These are phyloP conservation scores for Drosophila suzukii DNA, from an alignment of 1,140 invertebrate genomes.

Conservation along the genomic window DNA sequence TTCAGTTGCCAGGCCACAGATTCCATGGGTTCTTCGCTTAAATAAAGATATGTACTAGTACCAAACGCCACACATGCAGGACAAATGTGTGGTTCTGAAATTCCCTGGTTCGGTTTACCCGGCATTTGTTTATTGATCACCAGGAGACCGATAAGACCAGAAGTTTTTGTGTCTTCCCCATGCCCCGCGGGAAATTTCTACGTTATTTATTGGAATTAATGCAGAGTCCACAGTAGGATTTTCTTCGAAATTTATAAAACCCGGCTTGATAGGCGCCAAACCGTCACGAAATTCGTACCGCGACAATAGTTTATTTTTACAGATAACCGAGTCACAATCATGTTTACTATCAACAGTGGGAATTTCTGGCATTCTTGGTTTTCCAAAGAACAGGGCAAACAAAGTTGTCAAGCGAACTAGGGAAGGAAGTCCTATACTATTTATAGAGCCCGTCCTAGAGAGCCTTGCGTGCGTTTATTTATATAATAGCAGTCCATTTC, in stretches of 20 bases:
- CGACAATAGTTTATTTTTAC: conserved; percentile 4
- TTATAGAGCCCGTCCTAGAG: conserved; percentile 24
- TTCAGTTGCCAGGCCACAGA: conserved; percentile 37
- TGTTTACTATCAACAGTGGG: conserved; percentile 27
- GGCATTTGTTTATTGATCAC: conserved; percentile 9
- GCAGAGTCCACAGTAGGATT: conserved; percentile 11
- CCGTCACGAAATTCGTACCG: conserved; percentile 6
- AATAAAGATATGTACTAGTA: conserved; percentile 2
- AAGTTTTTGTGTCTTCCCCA: conserved; percentile 6
- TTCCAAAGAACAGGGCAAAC: conserved; percentile 6
- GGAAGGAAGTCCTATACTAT: conserved; percentile 11
- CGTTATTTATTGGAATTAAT: conserved; percentile 2
- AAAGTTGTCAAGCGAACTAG: conserved; percentile 10
- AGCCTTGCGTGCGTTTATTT: conserved; percentile 59
- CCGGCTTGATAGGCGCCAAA: conserved; percentile 7
- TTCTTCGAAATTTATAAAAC: conserved; percentile 1
- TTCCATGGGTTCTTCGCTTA: conserved; percentile 12
- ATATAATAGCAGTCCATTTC: conserved; percentile 43
- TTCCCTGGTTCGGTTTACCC: conserved; percentile 36
- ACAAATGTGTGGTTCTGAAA: conserved; percentile 56
- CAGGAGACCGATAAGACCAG: conserved; percentile 24
- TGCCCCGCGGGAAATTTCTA: conserved; percentile 7
- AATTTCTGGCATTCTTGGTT: conserved; percentile 33
- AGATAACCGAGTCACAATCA: conserved; percentile 34
- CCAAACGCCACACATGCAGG: conserved; percentile 27